Conservation (phyloP, 2,797 vertebrate genomes). For the Streptopelia turtur region DNA sequence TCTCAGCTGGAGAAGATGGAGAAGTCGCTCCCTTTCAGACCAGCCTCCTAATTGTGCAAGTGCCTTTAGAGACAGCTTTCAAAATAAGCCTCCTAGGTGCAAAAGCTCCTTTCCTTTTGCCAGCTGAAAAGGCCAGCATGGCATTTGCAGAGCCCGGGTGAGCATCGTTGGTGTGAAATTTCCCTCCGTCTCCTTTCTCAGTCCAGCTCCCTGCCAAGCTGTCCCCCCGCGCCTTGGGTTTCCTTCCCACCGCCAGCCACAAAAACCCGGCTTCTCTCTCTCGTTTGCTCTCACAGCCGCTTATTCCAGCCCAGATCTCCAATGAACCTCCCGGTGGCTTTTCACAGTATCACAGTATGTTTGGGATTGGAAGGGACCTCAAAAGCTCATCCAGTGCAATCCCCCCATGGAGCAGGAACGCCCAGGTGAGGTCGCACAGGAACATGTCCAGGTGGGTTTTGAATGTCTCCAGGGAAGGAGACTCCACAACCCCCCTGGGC, state of each 20-base stretch:
- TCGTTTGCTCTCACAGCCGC: neutral
- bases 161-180: neutral
- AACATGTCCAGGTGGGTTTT: too few relatives aligned
- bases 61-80: neutral
- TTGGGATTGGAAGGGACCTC: too few relatives aligned
- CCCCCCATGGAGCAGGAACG: too few relatives aligned
- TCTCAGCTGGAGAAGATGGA: neutral
- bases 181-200: neutral
- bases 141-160: constrained; percentile 12
- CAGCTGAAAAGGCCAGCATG: neutral
- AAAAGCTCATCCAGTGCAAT: too few relatives aligned
- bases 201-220: neutral
- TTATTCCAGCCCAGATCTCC: neutral
- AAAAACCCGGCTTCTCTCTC: neutral
- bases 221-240: neutral
- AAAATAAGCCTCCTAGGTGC: neutral
- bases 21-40: neutral
- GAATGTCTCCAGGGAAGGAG: too few relatives aligned
- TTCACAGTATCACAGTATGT: neutral
- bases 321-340: rapidly evolving
- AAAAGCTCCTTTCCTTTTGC: neutral
- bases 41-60: neutral
- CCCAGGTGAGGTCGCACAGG: too few relatives aligned
- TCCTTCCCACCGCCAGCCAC: neutral
- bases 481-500: too few relatives aligned